Evolutionary conservation across 2,797 vertebrate species (phyloP), one percentile per base, ranked within the genome.

Genomic region (Urosaurus nigricauda): DNA sequence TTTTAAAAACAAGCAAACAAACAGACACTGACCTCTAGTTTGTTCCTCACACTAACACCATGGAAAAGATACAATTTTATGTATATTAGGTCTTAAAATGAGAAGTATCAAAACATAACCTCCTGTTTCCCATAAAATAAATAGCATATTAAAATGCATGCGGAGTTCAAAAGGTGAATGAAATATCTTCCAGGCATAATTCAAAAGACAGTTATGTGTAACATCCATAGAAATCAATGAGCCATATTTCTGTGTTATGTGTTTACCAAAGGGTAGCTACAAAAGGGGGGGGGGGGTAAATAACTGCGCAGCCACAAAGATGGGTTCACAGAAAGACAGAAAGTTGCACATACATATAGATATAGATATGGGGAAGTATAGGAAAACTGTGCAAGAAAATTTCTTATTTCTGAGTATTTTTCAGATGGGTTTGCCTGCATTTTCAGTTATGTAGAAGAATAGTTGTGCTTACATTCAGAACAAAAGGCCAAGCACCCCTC

Each of bases 211-310:
- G 35, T 65, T 24, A n/a, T 35, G 13, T 73, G n/a, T 29, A 58
- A 14, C 26, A 58, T 73, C 79, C 21, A 40, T 43, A 53, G 63
- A 84, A 84, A 79, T 58, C 73, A 70, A 58, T 70, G 19, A 13
- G 7, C 51, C 19, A 40, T 56, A 53, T 51, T 56, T 43, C 56
- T 53, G 16, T 51, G 40, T 29, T 51, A 35, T 32, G 32, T 40
- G 11, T 87, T 89, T 84, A 43, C 75, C 19, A 75, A 88, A 78
- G 5, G 47, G 43, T 37, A 83, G 60, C 37, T 77, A 40, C 58
- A 32, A 29, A 40, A 7, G n/a, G n/a, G n/a, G n/a, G n/a, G n/a
- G n/a, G 65, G 71, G 8, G 16, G 11, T 24, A 73, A 88, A 21
- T 75, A 83, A 89, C 0, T 73, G 58, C 82, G 32, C 29, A 32